A percentile compares a stretch with the other conserved stretches of the same genome.
Conservation (phyloP, 2,113 vertebrate genomes). For the Lates calcarifer region DNA sequence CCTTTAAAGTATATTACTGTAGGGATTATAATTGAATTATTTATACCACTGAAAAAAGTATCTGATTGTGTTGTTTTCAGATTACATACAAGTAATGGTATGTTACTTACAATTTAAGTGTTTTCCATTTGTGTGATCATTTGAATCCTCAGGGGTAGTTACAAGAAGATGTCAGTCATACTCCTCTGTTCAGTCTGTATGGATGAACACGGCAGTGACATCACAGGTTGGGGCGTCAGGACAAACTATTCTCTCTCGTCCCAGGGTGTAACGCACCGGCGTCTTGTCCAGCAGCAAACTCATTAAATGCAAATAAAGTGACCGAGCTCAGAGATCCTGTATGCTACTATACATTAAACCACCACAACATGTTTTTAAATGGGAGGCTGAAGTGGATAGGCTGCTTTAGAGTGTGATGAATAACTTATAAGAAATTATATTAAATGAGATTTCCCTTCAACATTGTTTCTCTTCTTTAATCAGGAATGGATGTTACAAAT, state of each 20-base stretch:
- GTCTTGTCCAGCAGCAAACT: background rate
- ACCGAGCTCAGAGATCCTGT: background rate
- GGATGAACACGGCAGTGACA: slow-evolving; percentile 36
- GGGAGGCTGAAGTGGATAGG: background rate
- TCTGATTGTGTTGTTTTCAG: background rate
- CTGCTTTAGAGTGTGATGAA: background rate
- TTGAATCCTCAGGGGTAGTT: background rate
- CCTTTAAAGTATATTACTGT: background rate
- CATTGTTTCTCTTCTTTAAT: background rate
- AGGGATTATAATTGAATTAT: too few relatives aligned
- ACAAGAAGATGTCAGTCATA: slow-evolving; percentile 12
- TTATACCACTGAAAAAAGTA: too few relatives aligned
- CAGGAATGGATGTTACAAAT: background rate
- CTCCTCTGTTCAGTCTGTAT: slow-evolving; percentile 28
- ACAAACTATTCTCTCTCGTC: slow-evolving; percentile 28
- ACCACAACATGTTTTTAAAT: background rate
- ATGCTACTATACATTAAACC: too few relatives aligned
- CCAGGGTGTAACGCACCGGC: background rate
- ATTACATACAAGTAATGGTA: background rate
- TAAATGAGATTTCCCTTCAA: background rate
- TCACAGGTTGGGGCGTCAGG: slow-evolving; percentile 50
- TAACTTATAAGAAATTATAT: background rate
- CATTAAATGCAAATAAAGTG: background rate
- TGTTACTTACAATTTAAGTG: background rate
- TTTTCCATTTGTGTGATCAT: background rate